Evolutionary conservation across 2,113 vertebrate species (phyloP).

Genomic region (Lynx canadensis): DNA sequence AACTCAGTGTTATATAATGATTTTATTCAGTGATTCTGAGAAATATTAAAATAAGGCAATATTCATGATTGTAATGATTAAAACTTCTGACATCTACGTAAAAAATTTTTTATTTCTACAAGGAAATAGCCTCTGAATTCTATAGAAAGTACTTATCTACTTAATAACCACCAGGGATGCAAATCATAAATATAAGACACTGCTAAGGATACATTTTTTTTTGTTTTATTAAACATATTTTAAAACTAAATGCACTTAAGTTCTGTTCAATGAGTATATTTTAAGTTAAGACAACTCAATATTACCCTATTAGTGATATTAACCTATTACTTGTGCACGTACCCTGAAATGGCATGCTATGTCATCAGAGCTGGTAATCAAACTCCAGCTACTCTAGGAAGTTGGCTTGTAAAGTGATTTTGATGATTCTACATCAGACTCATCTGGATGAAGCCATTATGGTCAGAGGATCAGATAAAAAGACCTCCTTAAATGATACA

Average conservation of each 20-base stretch:
- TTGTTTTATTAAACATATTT: background rate
- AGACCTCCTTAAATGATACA: background rate
- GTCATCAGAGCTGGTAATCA: background rate
- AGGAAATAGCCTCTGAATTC: background rate
- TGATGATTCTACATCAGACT: background rate
- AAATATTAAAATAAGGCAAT: background rate
- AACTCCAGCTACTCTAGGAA: background rate
- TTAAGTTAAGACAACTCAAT: background rate
- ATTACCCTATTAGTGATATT: background rate
- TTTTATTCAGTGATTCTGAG: background rate
- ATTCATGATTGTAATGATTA: background rate
- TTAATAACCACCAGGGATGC: background rate
- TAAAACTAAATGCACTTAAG: background rate
- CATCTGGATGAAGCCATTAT: background rate
- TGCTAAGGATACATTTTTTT: background rate
- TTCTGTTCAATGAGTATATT: background rate
- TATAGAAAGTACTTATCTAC: background rate
- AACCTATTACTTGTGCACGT: background rate
- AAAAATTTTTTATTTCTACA: background rate
- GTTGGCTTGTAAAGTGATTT: background rate
- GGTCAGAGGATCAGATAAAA: background rate
- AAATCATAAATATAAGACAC: constrained; percentile 4
- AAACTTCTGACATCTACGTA: background rate
- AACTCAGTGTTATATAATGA: background rate
- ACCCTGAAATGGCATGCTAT: background rate